Percentiles rank a stretch among this genome's conserved stretches.
Evolutionary conservation across 2,113 vertebrate genomes (phyloP).

Genomic region (Turdus rufiventris): DNA sequence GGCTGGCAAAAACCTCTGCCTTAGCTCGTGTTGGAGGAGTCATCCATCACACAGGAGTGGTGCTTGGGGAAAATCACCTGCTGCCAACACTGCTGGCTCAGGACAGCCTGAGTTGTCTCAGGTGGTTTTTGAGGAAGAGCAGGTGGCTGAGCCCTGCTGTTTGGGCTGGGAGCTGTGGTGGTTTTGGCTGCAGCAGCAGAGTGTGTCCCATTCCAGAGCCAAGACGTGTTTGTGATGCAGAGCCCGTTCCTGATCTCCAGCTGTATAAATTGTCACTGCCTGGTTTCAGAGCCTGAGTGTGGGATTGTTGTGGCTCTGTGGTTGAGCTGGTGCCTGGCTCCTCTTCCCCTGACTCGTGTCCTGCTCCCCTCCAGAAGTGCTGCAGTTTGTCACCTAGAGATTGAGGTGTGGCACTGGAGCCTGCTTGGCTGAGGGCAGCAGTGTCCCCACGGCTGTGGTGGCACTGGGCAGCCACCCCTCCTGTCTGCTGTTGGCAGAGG

Average conservation of each 20-base stretch:
- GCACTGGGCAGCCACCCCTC: fast-evolving
- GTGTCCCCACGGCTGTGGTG: not conserved
- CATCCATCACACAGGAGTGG: not conserved
- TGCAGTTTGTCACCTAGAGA: not conserved
- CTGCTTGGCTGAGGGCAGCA: not conserved
- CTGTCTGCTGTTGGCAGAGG: not conserved
- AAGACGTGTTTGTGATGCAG: fast-evolving
- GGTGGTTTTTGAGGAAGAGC: not conserved
- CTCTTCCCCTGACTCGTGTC: fast-evolving
- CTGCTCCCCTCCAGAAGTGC: not conserved
- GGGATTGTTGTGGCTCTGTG: not conserved
- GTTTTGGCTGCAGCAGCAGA: not conserved
- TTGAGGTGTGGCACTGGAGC: not conserved
- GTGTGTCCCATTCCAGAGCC: not conserved
- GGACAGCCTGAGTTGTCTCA: not conserved
- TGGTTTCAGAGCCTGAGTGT: not conserved
- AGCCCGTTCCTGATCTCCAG: not conserved
- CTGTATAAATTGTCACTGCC: fast-evolving
- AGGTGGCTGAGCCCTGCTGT: fast-evolving
- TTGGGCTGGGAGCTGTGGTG: fast-evolving
- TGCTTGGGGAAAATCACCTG: not conserved
- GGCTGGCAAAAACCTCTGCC: not conserved
- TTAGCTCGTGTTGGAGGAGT: not conserved
- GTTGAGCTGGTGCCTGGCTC: not conserved
- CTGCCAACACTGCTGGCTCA: not conserved